A percentile compares a stretch with the other conserved stretches of the same genome.
phyloP scores from a whole-genome alignment of 2,888 invertebrate species.

The Drosophila gaucha region DNA sequence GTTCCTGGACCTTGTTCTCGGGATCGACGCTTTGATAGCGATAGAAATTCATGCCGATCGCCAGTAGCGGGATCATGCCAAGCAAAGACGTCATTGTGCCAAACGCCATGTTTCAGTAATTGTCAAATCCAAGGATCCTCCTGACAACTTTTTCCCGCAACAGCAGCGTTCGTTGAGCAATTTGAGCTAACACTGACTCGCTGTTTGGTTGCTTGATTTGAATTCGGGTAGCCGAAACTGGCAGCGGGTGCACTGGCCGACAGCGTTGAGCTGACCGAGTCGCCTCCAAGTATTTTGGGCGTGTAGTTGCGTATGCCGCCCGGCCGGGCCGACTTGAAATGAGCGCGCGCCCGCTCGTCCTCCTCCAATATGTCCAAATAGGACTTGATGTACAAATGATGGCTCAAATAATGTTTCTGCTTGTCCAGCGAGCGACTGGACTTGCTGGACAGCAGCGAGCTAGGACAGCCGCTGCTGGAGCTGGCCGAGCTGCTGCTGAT shows the following conservation, averaged over 20 bases:
- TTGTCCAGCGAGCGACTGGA: constrained; percentile 82
- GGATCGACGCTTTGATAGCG: constrained; percentile 93
- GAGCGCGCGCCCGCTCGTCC: constrained; percentile 85
- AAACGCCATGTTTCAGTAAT: constrained; percentile 86
- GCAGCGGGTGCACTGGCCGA: constrained; percentile 72
- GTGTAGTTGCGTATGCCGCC: constrained; percentile 90
- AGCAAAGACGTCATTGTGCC: constrained; percentile 88
- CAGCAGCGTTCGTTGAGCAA: constrained; percentile 11
- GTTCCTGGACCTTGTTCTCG: constrained; percentile 91
- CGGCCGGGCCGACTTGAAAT: constrained; percentile 86
- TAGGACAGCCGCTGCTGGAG: constrained; percentile 83
- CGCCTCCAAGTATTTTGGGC: constrained; percentile 87
- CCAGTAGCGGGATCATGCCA: constrained; percentile 92
- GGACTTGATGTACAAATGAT: constrained; percentile 86
- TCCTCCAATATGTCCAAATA: constrained; percentile 86
- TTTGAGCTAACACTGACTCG: constrained; percentile 21
- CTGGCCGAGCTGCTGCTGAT: constrained; percentile 83
- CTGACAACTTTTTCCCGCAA: constrained; percentile 28
- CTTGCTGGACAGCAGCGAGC: constrained; percentile 72
- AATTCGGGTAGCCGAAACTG: constrained; percentile 49
- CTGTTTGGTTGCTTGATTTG: constrained; percentile 27
- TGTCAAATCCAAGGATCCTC: constrained; percentile 89
- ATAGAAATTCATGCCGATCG: constrained; percentile 92
- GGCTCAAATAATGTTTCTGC: constrained; percentile 85
- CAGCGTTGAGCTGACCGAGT: constrained; percentile 38